These are phyloP conservation scores for Scolopax rusticola DNA, from an alignment of 2,797 vertebrate genomes.

Conservation along the genomic window DNA sequence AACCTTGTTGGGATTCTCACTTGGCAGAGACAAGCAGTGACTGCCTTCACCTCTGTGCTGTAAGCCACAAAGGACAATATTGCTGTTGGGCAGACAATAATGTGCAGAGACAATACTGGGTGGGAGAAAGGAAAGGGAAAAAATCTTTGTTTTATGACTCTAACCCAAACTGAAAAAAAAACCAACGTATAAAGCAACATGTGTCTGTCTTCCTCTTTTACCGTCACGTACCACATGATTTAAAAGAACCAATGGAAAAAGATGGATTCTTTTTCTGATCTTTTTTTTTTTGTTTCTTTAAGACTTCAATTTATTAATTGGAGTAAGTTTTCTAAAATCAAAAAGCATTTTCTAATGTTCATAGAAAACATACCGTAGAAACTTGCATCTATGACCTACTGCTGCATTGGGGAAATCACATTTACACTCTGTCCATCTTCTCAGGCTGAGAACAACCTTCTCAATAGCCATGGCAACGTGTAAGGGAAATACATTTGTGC, in stretches of 20 bases:
- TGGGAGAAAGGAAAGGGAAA: fast-evolving
- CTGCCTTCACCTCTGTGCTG: not conserved
- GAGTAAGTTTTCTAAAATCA: not conserved
- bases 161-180: not conserved
- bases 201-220: not conserved
- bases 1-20: not conserved
- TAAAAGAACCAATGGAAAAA: not conserved
- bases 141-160: not conserved
- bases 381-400: not conserved
- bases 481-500: not conserved
- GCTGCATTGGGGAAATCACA: not conserved
- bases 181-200: not conserved
- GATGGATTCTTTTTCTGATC: fast-evolving
- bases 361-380: not conserved
- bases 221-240: not conserved
- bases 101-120: not conserved
- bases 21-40: not conserved
- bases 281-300: not conserved
- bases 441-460: not conserved
- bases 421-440: not conserved
- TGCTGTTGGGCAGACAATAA: not conserved
- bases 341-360: not conserved
- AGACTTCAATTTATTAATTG: not conserved
- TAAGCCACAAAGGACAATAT: not conserved
- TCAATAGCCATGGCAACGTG: not conserved